These are phyloP conservation scores for Dorcus hopei DNA, from an alignment of 2,888 invertebrate species.

Conservation along the genomic window DNA sequence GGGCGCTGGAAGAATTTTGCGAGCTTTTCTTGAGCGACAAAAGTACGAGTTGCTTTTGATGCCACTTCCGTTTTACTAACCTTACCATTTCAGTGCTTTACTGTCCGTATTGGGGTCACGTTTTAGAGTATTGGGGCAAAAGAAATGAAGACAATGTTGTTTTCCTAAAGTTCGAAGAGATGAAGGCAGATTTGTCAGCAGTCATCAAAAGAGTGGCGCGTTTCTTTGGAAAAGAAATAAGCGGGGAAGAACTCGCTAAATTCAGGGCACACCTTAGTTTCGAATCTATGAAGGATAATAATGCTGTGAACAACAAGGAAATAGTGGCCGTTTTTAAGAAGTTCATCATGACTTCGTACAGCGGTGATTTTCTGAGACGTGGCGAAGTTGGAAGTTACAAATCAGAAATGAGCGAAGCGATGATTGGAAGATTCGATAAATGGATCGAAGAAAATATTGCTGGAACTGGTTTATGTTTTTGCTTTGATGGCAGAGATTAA, in stretches of 20 bases:
- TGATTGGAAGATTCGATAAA: conserved; percentile 65
- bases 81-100: background rate
- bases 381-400: conserved; percentile 41
- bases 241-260: conserved; percentile 40
- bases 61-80: too few species aligned
- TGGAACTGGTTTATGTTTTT: too few species aligned
- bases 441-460: conserved; percentile 61
- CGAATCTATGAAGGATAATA: conserved; percentile 54
- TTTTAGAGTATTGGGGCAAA: conserved; percentile 6
- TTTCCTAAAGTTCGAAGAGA: conserved; percentile 16
- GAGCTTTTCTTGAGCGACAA: conserved; percentile 46
- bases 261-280: conserved; percentile 52
- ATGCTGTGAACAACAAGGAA: conserved; percentile 46
- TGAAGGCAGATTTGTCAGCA: conserved; percentile 44
- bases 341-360: background rate
- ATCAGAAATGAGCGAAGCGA: conserved; percentile 62
- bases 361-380: conserved; percentile 43
- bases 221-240: conserved; percentile 45
- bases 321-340: conserved; percentile 6
- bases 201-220: conserved; percentile 36
- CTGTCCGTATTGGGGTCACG: conserved; percentile 5
- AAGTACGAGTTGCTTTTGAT: conserved; percentile 38
- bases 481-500: too few species aligned
- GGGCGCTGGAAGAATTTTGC: conserved; percentile 8
- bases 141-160: conserved; percentile 11